phyloP scores from a whole-genome alignment of 2,113 vertebrate species.

The Turdus rufiventris region DNA sequence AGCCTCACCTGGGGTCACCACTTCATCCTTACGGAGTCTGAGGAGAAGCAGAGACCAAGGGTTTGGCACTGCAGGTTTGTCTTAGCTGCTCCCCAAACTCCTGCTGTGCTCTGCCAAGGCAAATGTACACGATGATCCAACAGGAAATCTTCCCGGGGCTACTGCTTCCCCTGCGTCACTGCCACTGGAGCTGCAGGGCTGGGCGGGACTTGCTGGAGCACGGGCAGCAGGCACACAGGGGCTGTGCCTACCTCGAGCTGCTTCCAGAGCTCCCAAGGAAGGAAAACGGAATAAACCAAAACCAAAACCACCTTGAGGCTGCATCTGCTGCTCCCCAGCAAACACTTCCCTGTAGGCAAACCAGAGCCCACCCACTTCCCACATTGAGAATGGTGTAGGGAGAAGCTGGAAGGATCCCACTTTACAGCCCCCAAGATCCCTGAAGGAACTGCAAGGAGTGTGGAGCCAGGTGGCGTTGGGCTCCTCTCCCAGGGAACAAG shows the following conservation, averaged over 20 bases:
- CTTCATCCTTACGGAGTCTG: accelerated
- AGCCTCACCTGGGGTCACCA: not conserved
- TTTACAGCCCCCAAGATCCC: not conserved
- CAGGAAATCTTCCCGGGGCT: not conserved
- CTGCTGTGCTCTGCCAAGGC: not conserved
- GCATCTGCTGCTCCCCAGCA: not conserved
- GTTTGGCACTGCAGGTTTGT: accelerated
- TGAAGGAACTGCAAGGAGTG: not conserved
- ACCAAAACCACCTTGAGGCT: not conserved
- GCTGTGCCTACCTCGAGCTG: not conserved
- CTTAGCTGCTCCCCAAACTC: not conserved
- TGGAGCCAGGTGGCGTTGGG: not conserved
- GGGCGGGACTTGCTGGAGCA: not conserved
- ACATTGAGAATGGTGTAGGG: not conserved
- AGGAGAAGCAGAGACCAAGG: not conserved
- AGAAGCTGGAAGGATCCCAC: not conserved
- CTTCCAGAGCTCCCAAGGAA: not conserved
- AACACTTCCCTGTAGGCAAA: not conserved
- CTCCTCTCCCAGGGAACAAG: not conserved
- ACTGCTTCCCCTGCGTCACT: constrained; percentile 26
- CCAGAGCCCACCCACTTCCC: not conserved
- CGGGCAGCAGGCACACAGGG: not conserved
- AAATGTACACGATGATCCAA: not conserved
- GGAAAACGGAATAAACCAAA: not conserved
- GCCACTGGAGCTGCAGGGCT: not conserved